These are phyloP conservation scores for Lepidostoma basale DNA, from an alignment of 1,140 invertebrate genomes.

Conservation along the genomic window DNA sequence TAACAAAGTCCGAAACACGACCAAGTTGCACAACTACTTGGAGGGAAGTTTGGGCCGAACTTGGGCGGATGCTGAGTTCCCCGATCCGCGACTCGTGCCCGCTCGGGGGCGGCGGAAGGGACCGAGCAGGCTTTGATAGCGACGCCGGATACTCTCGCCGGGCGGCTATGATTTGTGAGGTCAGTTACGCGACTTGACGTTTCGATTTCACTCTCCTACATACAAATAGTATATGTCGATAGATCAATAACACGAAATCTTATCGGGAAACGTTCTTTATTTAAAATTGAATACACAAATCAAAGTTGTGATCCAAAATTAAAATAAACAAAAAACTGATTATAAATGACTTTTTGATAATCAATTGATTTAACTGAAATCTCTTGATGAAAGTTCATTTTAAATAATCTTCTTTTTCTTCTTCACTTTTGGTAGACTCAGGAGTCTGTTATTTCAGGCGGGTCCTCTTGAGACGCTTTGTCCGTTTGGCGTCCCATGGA, in stretches of 20 bases:
- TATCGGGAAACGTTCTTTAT: neutral
- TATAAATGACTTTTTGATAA: no score
- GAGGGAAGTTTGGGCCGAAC: slow-evolving; percentile 7
- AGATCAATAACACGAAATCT: neutral
- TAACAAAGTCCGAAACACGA: slow-evolving; percentile 38
- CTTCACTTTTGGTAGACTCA: no score
- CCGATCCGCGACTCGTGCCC: slow-evolving; percentile 19
- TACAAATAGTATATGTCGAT: neutral
- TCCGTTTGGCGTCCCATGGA: no score
- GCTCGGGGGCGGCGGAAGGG: neutral
- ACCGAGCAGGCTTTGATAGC: slow-evolving; percentile 28
- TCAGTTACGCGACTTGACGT: slow-evolving; percentile 11
- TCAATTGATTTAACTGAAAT: no score
- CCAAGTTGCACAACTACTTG: slow-evolving; percentile 38
- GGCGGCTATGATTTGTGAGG: slow-evolving; percentile 32
- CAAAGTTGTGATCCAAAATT: neutral
- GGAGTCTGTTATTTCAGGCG: no score
- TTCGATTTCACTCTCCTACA: slow-evolving; percentile 9
- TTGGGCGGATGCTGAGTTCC: slow-evolving; percentile 37
- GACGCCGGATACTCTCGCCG: slow-evolving; percentile 24
- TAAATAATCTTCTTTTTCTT: no score
- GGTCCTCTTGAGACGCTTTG: no score
- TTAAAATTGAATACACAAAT: neutral
- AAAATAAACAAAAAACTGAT: neutral
- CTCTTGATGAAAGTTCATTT: no score